Evolutionary conservation across 1,140 invertebrate species (phyloP).

Genomic region (Venustaconcha ellipsiformis): DNA sequence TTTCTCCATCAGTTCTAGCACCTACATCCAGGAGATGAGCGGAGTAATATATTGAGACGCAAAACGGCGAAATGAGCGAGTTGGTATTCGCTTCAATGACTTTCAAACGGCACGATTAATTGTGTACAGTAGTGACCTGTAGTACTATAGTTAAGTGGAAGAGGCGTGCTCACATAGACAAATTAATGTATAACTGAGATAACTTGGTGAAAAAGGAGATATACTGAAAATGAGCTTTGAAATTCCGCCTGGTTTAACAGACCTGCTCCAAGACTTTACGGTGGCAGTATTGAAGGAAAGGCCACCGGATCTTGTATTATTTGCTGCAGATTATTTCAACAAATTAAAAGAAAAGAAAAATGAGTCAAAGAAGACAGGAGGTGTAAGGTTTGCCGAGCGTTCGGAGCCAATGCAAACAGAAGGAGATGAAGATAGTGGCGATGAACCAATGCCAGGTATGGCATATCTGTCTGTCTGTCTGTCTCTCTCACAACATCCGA

Average conservation of each 20-base stretch:
- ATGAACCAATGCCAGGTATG: slow-evolving; percentile 35
- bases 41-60: too few relatives aligned
- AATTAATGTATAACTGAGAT: too few relatives aligned
- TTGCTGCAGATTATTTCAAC: slow-evolving; percentile 93
- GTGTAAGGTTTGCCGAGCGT: slow-evolving; percentile 46
- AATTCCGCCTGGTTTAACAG: slow-evolving; percentile 90
- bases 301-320: slow-evolving; percentile 89
- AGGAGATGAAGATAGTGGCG: slow-evolving; percentile 45
- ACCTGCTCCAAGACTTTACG: slow-evolving; percentile 95
- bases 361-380: slow-evolving; percentile 25
- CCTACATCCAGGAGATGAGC: too few relatives aligned
- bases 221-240: slow-evolving; percentile 66
- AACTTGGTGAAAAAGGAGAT: too few relatives aligned
- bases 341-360: slow-evolving; percentile 68
- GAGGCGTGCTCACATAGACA: too few relatives aligned
- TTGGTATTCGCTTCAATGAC: too few relatives aligned
- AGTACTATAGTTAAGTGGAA: too few relatives aligned
- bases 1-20: too few relatives aligned
- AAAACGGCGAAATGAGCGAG: too few relatives aligned
- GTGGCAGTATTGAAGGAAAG: slow-evolving; percentile 94
- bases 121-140: too few relatives aligned
- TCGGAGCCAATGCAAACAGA: slow-evolving; percentile 45
- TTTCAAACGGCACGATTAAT: too few relatives aligned
- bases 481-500: too few relatives aligned
- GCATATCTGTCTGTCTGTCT: not conserved